phyloP scores from a whole-genome alignment of 1,140 invertebrate species.

The Conus ventricosus region DNA sequence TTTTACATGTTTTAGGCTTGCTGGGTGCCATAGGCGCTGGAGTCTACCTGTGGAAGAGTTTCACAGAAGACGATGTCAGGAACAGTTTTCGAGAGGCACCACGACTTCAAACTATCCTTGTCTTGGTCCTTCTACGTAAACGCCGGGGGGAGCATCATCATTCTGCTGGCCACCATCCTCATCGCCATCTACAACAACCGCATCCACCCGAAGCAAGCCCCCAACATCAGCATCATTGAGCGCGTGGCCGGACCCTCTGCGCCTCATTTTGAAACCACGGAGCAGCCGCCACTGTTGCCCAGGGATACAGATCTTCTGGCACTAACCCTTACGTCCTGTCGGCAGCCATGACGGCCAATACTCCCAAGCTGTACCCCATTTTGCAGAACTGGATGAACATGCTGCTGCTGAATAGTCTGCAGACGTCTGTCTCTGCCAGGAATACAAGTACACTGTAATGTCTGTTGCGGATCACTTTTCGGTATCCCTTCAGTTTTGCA shows the following conservation, averaged over 20 bases:
- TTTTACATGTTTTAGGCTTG: not conserved
- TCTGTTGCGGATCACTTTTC: too few relatives aligned
- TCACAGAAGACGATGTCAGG: not conserved
- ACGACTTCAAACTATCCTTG: not conserved
- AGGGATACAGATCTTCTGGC: not conserved
- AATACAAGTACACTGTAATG: too few relatives aligned
- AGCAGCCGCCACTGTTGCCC: not conserved
- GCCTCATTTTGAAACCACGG: not conserved
- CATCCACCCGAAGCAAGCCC: not conserved
- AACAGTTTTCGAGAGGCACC: not conserved
- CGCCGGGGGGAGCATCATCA: not conserved
- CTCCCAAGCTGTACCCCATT: not conserved
- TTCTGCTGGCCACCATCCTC: not conserved
- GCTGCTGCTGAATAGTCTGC: too few relatives aligned
- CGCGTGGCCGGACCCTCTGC: not conserved
- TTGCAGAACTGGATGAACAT: not conserved
- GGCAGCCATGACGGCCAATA: not conserved
- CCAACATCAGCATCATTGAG: not conserved
- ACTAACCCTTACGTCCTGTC: not conserved
- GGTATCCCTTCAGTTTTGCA: too few relatives aligned
- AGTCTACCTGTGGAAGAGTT: not conserved
- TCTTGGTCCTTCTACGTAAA: not conserved
- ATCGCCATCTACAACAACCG: not conserved
- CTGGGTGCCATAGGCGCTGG: not conserved
- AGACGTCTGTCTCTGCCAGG: too few relatives aligned